Evolutionary conservation across 2,797 vertebrate genomes (phyloP).

Genomic region (Microctenopoma stevenorrisi): DNA sequence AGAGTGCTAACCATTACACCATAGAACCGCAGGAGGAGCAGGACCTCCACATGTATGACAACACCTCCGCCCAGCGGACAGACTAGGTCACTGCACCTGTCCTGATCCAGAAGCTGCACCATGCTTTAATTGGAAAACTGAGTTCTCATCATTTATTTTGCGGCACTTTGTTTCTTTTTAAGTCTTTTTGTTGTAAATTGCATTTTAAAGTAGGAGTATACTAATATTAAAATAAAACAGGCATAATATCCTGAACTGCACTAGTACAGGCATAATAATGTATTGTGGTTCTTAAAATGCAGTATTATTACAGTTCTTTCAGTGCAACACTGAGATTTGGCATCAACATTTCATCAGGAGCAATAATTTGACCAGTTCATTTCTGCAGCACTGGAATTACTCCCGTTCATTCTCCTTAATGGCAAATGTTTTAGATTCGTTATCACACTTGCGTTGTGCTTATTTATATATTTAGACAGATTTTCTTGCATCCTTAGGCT

Average conservation of each 20-base stretch:
- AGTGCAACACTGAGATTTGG: conserved; percentile 11
- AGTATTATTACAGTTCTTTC: neutral
- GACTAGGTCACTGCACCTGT: neutral
- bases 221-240: too few relatives aligned
- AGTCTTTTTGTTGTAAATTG: neutral
- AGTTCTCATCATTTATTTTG: neutral
- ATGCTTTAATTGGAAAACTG: too few relatives aligned
- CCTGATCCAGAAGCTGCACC: too few relatives aligned
- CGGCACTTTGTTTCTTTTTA: neutral
- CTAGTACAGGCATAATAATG: neutral
- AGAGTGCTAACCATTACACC: neutral
- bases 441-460: neutral
- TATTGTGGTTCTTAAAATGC: too few relatives aligned
- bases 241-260: too few relatives aligned
- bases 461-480: too few relatives aligned
- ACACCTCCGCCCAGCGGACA: conserved; percentile 50
- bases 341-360: conserved; percentile 32
- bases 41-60: neutral
- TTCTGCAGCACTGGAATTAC: conserved; percentile 10
- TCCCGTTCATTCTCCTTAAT: neutral
- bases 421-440: too few relatives aligned
- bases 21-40: neutral
- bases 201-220: too few relatives aligned
- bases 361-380: conserved; percentile 33
- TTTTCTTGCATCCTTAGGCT: too few relatives aligned